Evolutionary conservation across 2,797 vertebrate genomes (phyloP).

Genomic region (Mycteria americana): DNA sequence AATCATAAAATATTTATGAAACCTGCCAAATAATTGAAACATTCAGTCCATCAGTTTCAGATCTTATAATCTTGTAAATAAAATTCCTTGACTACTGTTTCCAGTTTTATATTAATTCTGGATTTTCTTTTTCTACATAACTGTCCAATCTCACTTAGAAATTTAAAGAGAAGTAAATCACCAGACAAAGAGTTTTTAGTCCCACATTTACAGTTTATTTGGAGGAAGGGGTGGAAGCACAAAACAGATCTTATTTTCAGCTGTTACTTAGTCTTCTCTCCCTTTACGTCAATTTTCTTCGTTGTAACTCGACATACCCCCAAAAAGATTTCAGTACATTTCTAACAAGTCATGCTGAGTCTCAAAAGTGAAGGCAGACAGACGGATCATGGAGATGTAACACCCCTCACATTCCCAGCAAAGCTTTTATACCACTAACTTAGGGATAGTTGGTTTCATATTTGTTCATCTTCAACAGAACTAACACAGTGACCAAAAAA

Average conservation of each 20-base stretch:
- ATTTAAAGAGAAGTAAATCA: background rate
- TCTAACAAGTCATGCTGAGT: background rate
- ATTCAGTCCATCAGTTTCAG: background rate
- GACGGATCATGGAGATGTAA: background rate
- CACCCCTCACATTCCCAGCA: background rate
- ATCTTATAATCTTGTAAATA: background rate
- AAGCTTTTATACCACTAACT: background rate
- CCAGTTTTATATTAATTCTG: background rate
- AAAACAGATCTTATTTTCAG: background rate
- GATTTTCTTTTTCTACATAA: background rate
- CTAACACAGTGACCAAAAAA: background rate
- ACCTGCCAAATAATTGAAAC: background rate
- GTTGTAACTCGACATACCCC: background rate
- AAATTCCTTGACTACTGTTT: background rate
- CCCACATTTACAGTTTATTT: background rate
- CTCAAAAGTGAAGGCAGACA: background rate
- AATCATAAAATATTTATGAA: background rate
- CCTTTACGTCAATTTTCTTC: background rate
- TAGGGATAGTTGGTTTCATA: background rate
- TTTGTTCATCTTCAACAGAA: background rate
- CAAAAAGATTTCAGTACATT: background rate
- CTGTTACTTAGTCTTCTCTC: background rate
- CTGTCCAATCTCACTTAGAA: background rate
- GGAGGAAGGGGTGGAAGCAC: background rate
- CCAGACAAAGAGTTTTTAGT: background rate